phyloP scores from a whole-genome alignment of 2,797 vertebrate genomes.

The Neosilurus mollespiculum region DNA sequence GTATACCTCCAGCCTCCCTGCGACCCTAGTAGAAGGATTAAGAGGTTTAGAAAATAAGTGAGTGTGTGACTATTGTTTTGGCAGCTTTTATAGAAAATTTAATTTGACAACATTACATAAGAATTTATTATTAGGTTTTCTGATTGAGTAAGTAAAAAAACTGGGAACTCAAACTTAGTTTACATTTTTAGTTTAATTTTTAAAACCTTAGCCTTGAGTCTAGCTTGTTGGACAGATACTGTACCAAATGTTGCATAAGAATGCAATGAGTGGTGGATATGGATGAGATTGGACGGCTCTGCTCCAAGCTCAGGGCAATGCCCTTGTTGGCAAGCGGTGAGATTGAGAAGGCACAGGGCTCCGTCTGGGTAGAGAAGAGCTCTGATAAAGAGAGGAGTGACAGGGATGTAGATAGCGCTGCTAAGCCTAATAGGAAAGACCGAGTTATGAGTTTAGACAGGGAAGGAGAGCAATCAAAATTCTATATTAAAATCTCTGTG shows the following conservation, averaged over 20 bases:
- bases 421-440: constrained; percentile 47
- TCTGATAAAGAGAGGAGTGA: constrained; percentile 50
- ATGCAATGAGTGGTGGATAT: constrained; percentile 35
- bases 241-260: neutral
- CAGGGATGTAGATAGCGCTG: constrained; percentile 45
- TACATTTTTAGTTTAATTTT: neutral
- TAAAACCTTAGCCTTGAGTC: neutral
- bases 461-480: constrained; percentile 34
- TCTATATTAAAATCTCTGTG: too few relatives aligned
- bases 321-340: constrained; percentile 40
- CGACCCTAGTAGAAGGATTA: too few relatives aligned
- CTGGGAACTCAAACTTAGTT: neutral
- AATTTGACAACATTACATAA: neutral
- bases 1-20: too few relatives aligned
- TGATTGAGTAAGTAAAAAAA: neutral
- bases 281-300: constrained; percentile 22
- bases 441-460: constrained; percentile 11
- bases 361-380: constrained; percentile 32
- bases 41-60: too few relatives aligned
- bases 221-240: constrained; percentile 3
- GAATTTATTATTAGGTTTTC: neutral
- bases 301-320: constrained; percentile 36
- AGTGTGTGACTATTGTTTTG: too few relatives aligned
- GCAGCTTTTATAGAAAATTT: neutral
- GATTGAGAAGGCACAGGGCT: constrained; percentile 22